Base-by-base conservation (phyloP, 2,888 invertebrate genomes). In the Ornithoptera priamus region DNA sequence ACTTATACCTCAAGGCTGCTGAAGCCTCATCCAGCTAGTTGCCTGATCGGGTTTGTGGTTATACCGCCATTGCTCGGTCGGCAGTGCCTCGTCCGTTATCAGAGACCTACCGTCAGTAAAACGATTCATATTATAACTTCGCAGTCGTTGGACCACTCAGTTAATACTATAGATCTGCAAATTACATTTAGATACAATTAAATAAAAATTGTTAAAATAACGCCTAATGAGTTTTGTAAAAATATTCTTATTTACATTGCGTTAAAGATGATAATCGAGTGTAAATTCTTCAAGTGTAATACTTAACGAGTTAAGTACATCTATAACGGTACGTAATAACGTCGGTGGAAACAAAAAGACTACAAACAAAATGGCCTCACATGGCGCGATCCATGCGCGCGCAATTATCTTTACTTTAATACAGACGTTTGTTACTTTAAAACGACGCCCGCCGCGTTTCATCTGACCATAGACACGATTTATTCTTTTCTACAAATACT, bases 241-340 rank as follows among this genome's bases (percentile, higher is more conserved):
- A 39, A 0, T n/a, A 20, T 17, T 18, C 46, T 53, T 67, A 53
- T 1, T 6, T 0, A 7, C 8, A 15, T 62, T 0, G 12, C 5
- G 3, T 24, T 66, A 70, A 50, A 50, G 53, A 1, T 18, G 12
- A 39, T 24, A 66, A 66, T 53, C 22, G 50, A 1, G 18, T 65
- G 24, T 30, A 57, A 42, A 2, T 42, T 39, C 5, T 22, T 22
- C 10, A 12, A n/a, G 12, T 18, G 46, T 17, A 4, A 20, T 57
- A 62, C 62, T 65, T 50, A 62, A 30, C 18, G 53, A 69, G 61
- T 57, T 65, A 65, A 67, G 65, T 58, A 66, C 62, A 66, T 69
- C 57, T 62, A 62, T 70, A 66, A 66, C 69, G 69, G 66, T 66
- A 62, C 61, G 46, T 62, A 62, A 70, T 69, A 69, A 66, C 50